These are phyloP conservation scores for Lateolabrax maculatus DNA, from an alignment of 2,797 vertebrate species.

Conservation along the genomic window DNA sequence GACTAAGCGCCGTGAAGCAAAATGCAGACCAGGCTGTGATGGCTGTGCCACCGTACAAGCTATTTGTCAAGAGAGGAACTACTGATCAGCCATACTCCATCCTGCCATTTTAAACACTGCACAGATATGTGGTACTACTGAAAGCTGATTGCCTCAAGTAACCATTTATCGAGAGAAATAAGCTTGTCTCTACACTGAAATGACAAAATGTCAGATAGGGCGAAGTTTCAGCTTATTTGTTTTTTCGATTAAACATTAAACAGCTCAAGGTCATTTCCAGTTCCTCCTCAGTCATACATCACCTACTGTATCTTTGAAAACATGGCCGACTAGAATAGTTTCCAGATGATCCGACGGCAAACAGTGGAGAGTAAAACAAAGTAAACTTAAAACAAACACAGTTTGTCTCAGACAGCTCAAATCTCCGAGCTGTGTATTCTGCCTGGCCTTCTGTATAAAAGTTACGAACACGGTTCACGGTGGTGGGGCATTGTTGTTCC, in stretches of 20 bases:
- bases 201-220: neutral
- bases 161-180: neutral
- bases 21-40: neutral
- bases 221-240: neutral
- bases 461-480: too few species aligned
- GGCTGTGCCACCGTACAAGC: neutral
- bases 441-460: too few species aligned
- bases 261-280: neutral
- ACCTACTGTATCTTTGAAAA: neutral
- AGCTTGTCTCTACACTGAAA: neutral
- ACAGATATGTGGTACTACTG: neutral
- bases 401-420: neutral
- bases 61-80: neutral
- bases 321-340: slow-evolving; percentile 12
- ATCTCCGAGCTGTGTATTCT: too few species aligned
- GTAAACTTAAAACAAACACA: slow-evolving; percentile 38
- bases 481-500: too few species aligned
- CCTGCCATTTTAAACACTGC: neutral
- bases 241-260: neutral
- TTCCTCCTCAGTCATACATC: neutral
- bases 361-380: slow-evolving; percentile 28
- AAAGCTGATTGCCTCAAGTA: neutral
- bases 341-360: slow-evolving; percentile 35
- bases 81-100: neutral
- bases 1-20: neutral